phyloP scores from a whole-genome alignment of 2,888 invertebrate genomes.

The Thyatira batis region DNA sequence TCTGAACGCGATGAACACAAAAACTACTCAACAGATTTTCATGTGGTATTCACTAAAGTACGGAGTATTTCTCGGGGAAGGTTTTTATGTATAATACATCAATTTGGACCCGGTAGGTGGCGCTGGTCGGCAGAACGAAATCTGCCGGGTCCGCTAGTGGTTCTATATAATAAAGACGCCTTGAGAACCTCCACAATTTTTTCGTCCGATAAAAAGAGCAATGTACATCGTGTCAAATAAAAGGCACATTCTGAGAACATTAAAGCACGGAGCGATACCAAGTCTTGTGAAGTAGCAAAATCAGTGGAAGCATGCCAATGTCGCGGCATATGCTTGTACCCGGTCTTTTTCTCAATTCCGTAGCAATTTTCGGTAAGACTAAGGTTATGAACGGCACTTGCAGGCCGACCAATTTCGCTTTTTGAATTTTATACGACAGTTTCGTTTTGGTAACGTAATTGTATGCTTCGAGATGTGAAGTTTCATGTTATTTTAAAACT shows the following conservation, averaged over 20 bases:
- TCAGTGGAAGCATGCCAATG: slow-evolving; percentile 66
- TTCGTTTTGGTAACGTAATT: not conserved
- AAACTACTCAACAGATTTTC: too few species aligned
- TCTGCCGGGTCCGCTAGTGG: too few species aligned
- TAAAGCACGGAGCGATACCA: not conserved
- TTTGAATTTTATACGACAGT: slow-evolving; percentile 3
- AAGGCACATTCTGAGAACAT: not conserved
- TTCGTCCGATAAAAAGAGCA: too few species aligned
- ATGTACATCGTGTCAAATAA: slow-evolving; percentile 17
- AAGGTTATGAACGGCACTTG: slow-evolving; percentile 18
- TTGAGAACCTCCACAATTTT: too few species aligned
- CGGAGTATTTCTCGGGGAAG: too few species aligned
- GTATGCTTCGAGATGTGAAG: not conserved
- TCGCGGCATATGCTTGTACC: slow-evolving; percentile 49
- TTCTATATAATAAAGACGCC: too few species aligned
- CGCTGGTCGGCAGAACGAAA: too few species aligned
- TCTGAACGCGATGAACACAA: too few species aligned
- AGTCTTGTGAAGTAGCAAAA: slow-evolving; percentile 39
- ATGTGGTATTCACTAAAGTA: too few species aligned
- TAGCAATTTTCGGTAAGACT: slow-evolving; percentile 46
- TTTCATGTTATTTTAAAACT: not conserved
- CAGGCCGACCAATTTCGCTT: slow-evolving; percentile 1
- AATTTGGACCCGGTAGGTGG: too few species aligned
- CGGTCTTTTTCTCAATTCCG: slow-evolving; percentile 44
- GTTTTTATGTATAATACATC: too few species aligned